A percentile compares a stretch with the other conserved stretches of the same genome.
phyloP scores from a whole-genome alignment of 2,888 invertebrate genomes.

The Eulithis testata region DNA sequence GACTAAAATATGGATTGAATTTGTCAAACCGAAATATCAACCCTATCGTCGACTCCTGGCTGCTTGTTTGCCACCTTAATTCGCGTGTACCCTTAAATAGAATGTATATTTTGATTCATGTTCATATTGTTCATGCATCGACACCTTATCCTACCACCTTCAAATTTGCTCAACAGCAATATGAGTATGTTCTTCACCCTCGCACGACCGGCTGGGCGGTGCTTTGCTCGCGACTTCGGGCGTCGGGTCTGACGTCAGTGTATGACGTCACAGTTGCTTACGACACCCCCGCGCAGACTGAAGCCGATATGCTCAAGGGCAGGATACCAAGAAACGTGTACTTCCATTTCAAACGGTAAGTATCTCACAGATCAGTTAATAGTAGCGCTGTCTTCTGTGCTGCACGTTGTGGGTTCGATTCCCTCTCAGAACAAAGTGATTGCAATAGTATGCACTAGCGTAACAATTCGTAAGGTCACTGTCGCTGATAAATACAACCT shows the following conservation, averaged over 20 bases:
- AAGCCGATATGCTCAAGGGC: constrained; percentile 88
- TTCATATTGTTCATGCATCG: too few species aligned
- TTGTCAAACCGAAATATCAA: too few species aligned
- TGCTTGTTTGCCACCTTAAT: too few species aligned
- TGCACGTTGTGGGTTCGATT: neutral
- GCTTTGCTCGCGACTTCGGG: constrained; percentile 83
- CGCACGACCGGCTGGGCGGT: constrained; percentile 92
- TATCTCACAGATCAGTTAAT: neutral
- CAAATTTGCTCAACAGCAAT: constrained; percentile 65
- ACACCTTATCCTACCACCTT: neutral
- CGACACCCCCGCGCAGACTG: constrained; percentile 90
- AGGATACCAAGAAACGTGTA: constrained; percentile 90
- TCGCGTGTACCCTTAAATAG: too few species aligned
- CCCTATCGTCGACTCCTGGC: too few species aligned
- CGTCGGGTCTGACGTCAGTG: constrained; percentile 88
- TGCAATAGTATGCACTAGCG: too few species aligned
- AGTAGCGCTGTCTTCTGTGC: too few species aligned
- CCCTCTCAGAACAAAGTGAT: too few species aligned
- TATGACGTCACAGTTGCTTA: constrained; percentile 95
- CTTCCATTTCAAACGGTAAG: constrained; percentile 88
- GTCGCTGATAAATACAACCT: too few species aligned
- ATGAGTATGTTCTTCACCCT: constrained; percentile 93
- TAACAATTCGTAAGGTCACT: too few species aligned
- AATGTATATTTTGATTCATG: too few species aligned
- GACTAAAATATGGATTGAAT: too few species aligned